A percentile compares a stretch with the other conserved stretches of the same genome.
These are phyloP conservation scores for Eremophila alpestris DNA, from an alignment of 2,797 vertebrate species.

Conservation along the genomic window DNA sequence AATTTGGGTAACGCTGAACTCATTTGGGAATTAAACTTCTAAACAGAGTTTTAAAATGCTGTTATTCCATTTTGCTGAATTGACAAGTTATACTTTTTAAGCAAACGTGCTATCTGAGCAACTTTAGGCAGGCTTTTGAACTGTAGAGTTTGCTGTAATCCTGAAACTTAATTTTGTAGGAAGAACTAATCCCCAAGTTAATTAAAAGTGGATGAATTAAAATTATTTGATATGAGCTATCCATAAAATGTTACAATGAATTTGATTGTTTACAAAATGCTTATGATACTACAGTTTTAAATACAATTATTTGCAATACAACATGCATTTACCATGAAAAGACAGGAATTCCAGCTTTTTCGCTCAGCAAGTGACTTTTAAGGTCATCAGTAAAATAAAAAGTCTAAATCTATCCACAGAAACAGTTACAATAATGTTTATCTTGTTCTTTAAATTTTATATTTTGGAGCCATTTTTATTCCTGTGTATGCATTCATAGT, in stretches of 20 bases:
- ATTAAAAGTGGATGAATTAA: not conserved
- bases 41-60: not conserved
- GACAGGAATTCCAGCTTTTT: not conserved
- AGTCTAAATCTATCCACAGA: not conserved
- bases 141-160: not conserved
- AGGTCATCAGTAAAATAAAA: not conserved
- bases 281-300: not conserved
- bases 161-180: not conserved
- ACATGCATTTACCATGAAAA: not conserved
- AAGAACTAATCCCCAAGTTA: not conserved
- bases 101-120: not conserved
- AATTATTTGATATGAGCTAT: not conserved
- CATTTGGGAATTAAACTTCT: not conserved
- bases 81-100: not conserved
- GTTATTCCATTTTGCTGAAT: not conserved
- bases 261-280: not conserved
- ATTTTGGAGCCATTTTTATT: not conserved
- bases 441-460: not conserved
- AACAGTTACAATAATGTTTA: not conserved
- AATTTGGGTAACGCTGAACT: not conserved
- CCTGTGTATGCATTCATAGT: not conserved
- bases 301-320: not conserved
- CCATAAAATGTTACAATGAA: not conserved
- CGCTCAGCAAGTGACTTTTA: not conserved
- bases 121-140: not conserved